Evolutionary conservation across 2,888 invertebrate species (phyloP).

Genomic region (Norana najaformis): DNA sequence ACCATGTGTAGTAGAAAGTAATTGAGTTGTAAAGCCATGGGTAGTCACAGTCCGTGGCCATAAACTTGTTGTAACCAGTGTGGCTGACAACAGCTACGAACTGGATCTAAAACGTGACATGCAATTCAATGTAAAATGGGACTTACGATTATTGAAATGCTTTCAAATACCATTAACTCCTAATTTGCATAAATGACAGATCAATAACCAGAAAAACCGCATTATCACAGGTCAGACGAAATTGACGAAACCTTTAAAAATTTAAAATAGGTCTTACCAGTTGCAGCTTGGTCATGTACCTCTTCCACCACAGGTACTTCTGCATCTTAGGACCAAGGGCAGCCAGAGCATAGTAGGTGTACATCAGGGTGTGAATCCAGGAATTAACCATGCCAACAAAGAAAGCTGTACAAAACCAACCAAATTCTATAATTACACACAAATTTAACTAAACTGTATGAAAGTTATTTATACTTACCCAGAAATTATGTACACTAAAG

Average conservation of each 20-base stretch:
- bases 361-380: constrained; percentile 60
- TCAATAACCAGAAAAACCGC: neutral
- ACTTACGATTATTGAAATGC: neutral
- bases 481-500: no score
- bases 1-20: constrained; percentile 52
- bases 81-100: constrained; percentile 60
- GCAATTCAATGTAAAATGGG: neutral
- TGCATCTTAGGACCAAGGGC: constrained; percentile 59
- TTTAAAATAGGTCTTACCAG: constrained; percentile 49
- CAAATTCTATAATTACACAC: neutral
- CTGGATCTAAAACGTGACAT: constrained; percentile 54
- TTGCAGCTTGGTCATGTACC: constrained; percentile 59
- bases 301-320: constrained; percentile 63
- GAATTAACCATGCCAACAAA: constrained; percentile 59
- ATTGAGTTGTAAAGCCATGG: constrained; percentile 51
- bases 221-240: neutral
- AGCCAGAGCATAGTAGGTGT: constrained; percentile 59
- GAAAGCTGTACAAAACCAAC: constrained; percentile 51
- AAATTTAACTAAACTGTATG: neutral
- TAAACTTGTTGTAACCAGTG: constrained; percentile 47
- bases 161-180: neutral
- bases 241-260: neutral
- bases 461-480: no score
- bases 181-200: neutral
- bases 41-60: constrained; percentile 50